Conservation (phyloP, 2,113 vertebrate genomes). For the Dicaeum eximium region DNA sequence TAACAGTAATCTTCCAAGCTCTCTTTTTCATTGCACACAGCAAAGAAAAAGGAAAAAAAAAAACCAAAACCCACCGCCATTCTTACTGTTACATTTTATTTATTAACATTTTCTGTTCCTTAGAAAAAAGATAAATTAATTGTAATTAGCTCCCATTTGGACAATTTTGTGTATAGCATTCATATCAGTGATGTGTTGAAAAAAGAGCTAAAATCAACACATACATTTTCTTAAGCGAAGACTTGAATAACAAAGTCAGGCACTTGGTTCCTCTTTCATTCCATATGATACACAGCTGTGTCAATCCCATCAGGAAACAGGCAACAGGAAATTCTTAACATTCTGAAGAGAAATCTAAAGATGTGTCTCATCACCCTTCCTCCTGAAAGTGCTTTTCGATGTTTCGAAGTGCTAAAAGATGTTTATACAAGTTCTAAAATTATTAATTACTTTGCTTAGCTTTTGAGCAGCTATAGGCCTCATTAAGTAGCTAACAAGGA, state of each 20-base stretch:
- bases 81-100: background rate
- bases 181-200: background rate
- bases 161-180: background rate
- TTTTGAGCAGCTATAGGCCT: conserved; percentile 37
- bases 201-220: conserved; percentile 13
- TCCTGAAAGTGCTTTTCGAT: conserved; percentile 42
- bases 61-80: background rate
- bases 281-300: conserved; percentile 40
- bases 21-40: background rate
- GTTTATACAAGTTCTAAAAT: conserved; percentile 43
- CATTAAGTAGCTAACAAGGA: conserved; percentile 25
- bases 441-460: conserved; percentile 30
- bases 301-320: conserved; percentile 29
- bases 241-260: conserved; percentile 5
- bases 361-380: conserved; percentile 52
- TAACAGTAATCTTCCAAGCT: background rate
- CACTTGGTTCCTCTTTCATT: conserved; percentile 29
- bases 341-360: conserved; percentile 67
- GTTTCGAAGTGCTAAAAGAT: background rate
- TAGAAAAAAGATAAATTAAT: conserved; percentile 13
- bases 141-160: background rate
- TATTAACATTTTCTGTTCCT: background rate
- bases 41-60: background rate
- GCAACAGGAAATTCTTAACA: conserved; percentile 66
- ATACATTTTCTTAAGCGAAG: conserved; percentile 4